Percentiles rank a stretch among this genome's conserved stretches.
These are phyloP conservation scores for Lasioglossum villosulum DNA, from an alignment of 2,888 invertebrate species.

Conservation along the genomic window DNA sequence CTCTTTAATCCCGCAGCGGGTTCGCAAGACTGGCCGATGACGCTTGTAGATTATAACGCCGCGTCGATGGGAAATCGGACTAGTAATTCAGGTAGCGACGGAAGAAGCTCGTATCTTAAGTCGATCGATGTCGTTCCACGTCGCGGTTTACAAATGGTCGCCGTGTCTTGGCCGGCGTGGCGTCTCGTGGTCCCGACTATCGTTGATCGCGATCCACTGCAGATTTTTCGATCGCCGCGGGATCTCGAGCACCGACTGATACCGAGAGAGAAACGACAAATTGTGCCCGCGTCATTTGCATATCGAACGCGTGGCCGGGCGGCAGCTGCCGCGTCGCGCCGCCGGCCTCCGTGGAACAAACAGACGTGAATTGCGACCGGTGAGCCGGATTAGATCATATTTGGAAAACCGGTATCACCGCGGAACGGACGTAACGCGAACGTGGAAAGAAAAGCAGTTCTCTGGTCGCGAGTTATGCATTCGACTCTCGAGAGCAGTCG, in stretches of 20 bases:
- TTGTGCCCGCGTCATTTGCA: conserved; percentile 54
- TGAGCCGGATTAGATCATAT: conserved; percentile 63
- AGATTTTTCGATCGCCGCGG: conserved; percentile 20
- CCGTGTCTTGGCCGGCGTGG: conserved; percentile 20
- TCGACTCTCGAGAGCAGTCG: conserved; percentile 16
- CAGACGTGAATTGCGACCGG: conserved; percentile 36
- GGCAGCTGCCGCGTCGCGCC: conserved; percentile 16
- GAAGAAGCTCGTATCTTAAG: conserved; percentile 55
- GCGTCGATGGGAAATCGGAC: conserved; percentile 52
- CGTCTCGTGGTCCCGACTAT: background rate
- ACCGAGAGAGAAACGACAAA: conserved; percentile 53
- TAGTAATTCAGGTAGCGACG: conserved; percentile 59
- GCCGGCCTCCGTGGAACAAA: conserved; percentile 29
- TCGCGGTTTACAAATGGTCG: conserved; percentile 56
- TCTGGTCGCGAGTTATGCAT: conserved; percentile 49
- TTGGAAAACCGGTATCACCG: conserved; percentile 60
- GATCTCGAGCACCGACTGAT: background rate
- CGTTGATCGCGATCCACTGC: conserved; percentile 17
- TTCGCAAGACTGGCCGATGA: conserved; percentile 43
- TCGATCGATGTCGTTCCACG: conserved; percentile 58
- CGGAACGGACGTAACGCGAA: conserved; percentile 19
- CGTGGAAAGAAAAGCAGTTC: conserved; percentile 39
- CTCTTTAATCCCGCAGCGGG: conserved; percentile 52
- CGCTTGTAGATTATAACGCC: conserved; percentile 60
- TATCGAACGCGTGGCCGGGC: conserved; percentile 43